Base-by-base conservation (phyloP, 2,888 invertebrate genomes). In the Caenorhabditis virilis region DNA sequence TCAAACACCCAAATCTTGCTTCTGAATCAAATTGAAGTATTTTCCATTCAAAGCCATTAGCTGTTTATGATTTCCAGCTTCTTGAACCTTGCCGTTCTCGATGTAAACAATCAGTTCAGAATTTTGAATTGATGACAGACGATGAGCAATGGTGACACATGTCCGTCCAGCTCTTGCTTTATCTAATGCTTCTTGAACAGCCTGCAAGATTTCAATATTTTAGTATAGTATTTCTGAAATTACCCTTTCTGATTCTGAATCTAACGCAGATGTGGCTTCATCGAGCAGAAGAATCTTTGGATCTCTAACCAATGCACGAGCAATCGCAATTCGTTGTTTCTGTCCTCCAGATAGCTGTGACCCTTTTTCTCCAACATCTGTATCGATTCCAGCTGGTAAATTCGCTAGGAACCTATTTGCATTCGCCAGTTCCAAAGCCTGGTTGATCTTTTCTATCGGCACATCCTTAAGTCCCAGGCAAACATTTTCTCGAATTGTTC, bases 401-500 rank as follows among this genome's bases (percentile, higher is more conserved):
- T 69, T 62, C 18, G 68, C 49, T 23, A 75, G 27, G 61, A 75
- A 77, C 26, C 61, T 42, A 42, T 67, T 64, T 0, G 74, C 74
- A 46, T 76, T 75, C 1, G 76, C 70, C 27, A 76, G 43, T 35
- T 66, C 62, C 16, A 73, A 53, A 9, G 76, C 78, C 33, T 67
- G 54, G 46, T 71, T 67, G 46, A 76, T 71, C 45, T 71, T 64
- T 35, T 73, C 76, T 49, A 69, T 69, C 7, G 74, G 59, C 7
- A 72, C 67, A 41, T 77, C 61, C 45, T 68, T 66, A 48, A 77
- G 54, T 16, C 94, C 94, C 81, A 94, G 93, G 0, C 91, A 90
- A 72, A 95, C 93, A 84, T 95, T 95, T 71, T 93, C 91, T 1
- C 87, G 88, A 59, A 95, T 92, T 11, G 91, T 90, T 53, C 91